A percentile compares a stretch with the other conserved stretches of the same genome.
phyloP scores from a whole-genome alignment of 92 coral and sea anemone genomes.

The Zoanthus solanderi region DNA sequence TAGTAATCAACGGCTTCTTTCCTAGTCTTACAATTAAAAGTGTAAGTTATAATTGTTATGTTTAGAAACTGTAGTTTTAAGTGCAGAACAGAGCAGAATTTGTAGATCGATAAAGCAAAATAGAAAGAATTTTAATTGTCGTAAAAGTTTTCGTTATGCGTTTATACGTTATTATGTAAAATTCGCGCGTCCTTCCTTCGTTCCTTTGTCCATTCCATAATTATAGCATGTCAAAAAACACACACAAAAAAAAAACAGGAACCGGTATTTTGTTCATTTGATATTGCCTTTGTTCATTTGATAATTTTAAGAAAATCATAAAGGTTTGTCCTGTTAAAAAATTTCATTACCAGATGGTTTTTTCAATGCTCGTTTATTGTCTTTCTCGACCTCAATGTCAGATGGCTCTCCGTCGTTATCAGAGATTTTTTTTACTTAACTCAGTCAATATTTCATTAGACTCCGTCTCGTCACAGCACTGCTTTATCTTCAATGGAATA shows the following conservation, averaged over 20 bases:
- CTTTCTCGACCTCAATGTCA: background rate
- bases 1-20: slow-evolving; percentile 94
- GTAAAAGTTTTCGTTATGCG: no score
- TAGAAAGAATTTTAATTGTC: no score
- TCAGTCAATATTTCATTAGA: no score
- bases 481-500: background rate
- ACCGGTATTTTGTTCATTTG: background rate
- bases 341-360: background rate
- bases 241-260: background rate
- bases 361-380: background rate
- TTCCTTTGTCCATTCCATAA: no score
- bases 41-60: slow-evolving; percentile 60
- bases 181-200: no score
- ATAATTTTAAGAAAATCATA: no score
- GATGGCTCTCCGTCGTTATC: background rate
- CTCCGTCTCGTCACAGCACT: background rate
- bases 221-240: background rate
- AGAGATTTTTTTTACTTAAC: background rate
- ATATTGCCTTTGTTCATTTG: background rate
- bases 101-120: no score
- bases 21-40: slow-evolving; percentile 95
- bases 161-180: no score
- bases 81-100: no score
- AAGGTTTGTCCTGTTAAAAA: background rate
- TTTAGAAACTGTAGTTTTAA: no score